phyloP scores from a whole-genome alignment of 2,888 invertebrate species.

The Catocala nupta region DNA sequence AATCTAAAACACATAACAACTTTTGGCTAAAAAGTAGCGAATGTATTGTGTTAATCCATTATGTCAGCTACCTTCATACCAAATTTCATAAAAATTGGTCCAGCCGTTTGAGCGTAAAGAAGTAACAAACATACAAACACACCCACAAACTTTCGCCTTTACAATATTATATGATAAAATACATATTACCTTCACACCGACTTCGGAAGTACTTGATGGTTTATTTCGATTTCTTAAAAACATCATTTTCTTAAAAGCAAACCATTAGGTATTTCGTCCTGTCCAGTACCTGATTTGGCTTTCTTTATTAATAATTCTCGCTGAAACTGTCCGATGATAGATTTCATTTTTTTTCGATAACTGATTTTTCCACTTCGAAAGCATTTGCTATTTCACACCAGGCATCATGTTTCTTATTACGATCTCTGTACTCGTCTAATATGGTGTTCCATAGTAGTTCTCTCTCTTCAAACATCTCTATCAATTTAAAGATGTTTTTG shows the following conservation, averaged over 20 bases:
- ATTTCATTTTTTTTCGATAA: conserved; percentile 11
- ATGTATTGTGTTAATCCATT: too few species aligned
- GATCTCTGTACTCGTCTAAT: conserved; percentile 29
- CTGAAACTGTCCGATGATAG: neutral
- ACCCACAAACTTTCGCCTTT: too few species aligned
- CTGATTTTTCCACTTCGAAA: conserved; percentile 34
- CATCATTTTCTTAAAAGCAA: neutral
- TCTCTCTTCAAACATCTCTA: conserved; percentile 37
- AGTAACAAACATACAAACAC: too few species aligned
- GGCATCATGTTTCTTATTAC: conserved; percentile 37
- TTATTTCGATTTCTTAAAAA: neutral
- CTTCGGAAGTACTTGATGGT: too few species aligned
- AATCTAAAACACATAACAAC: too few species aligned
- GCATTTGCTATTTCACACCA: conserved; percentile 32
- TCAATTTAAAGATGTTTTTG: conserved; percentile 20
- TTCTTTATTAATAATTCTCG: neutral
- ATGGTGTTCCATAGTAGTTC: conserved; percentile 33
- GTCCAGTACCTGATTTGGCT: neutral
- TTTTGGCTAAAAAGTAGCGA: too few species aligned
- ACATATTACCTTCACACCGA: too few species aligned
- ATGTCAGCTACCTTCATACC: too few species aligned
- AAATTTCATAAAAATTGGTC: too few species aligned
- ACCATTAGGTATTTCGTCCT: neutral
- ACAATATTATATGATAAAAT: too few species aligned
- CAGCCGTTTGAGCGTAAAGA: too few species aligned